Percentiles rank a stretch among this genome's conserved stretches.
Evolutionary conservation across 2,888 invertebrate genomes (phyloP).

Genomic region (Artemia sinica): DNA sequence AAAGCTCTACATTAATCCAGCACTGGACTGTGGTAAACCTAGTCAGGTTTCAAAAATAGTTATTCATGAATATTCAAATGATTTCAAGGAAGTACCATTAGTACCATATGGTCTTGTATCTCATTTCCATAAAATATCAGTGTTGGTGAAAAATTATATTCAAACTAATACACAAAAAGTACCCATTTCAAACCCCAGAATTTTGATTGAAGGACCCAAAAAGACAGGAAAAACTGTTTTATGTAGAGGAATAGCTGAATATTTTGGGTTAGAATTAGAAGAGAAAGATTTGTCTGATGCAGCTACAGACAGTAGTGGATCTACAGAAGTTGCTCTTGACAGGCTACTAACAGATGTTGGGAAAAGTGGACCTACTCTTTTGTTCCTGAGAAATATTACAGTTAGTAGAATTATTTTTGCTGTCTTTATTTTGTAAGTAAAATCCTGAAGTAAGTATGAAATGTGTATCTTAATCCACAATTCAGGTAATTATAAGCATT

Average conservation of each 20-base stretch:
- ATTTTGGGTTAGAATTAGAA: neutral
- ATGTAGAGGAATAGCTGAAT: neutral
- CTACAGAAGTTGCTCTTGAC: conserved; percentile 5
- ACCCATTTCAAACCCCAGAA: neutral
- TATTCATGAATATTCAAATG: neutral
- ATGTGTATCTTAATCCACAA: no score
- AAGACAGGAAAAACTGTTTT: neutral
- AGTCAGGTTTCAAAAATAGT: neutral
- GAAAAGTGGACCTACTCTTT: neutral
- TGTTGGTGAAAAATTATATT: neutral
- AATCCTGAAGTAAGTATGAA: no score
- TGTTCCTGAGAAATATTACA: conserved; percentile 9
- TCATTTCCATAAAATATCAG: neutral
- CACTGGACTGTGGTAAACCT: neutral
- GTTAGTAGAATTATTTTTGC: neutral
- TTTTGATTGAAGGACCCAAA: conserved; percentile 9
- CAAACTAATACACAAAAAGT: neutral
- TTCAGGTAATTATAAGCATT: no score
- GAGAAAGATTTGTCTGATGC: neutral
- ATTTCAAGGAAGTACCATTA: neutral
- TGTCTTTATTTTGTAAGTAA: no score
- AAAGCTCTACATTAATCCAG: neutral
- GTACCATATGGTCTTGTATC: neutral
- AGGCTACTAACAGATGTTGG: neutral
- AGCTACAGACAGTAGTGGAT: neutral